Percentiles rank a stretch among this genome's conserved stretches.
These are phyloP conservation scores for Oxyura jamaicensis DNA, from an alignment of 2,113 vertebrate genomes.

Conservation along the genomic window DNA sequence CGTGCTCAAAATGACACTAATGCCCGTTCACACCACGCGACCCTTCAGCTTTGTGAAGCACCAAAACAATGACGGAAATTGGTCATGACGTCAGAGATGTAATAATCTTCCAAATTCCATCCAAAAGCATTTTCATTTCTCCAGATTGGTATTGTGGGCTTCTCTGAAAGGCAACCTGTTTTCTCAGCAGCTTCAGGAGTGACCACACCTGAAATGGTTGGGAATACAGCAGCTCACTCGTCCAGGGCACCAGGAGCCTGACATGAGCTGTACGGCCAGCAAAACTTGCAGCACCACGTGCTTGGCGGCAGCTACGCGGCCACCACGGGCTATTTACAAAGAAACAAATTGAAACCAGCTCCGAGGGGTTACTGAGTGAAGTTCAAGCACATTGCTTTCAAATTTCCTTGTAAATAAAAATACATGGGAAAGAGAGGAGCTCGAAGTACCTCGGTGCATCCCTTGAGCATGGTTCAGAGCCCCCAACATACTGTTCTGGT, in stretches of 20 bases:
- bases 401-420: constrained; percentile 62
- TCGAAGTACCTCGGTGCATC: constrained; percentile 24
- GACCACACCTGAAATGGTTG: accelerated
- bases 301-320: accelerated
- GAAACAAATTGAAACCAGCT: not conserved
- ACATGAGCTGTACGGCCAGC: accelerated
- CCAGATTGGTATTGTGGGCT: accelerated
- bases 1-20: not conserved
- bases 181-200: not conserved
- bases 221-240: accelerated
- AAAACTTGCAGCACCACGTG: not conserved
- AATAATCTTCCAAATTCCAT: not conserved
- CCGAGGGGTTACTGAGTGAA: not conserved
- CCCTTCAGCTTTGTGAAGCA: not conserved
- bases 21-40: accelerated
- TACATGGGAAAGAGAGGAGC: constrained; percentile 18
- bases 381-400: constrained; percentile 21
- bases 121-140: accelerated
- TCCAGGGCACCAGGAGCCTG: not conserved
- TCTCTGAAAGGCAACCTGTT: not conserved
- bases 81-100: not conserved
- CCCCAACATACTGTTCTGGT: constrained; percentile 62
- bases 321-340: not conserved
- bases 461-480: constrained; percentile 71
- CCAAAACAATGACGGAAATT: accelerated